Evolutionary conservation across 2,797 vertebrate genomes (phyloP).

Genomic region (Sebastes glaucus): DNA sequence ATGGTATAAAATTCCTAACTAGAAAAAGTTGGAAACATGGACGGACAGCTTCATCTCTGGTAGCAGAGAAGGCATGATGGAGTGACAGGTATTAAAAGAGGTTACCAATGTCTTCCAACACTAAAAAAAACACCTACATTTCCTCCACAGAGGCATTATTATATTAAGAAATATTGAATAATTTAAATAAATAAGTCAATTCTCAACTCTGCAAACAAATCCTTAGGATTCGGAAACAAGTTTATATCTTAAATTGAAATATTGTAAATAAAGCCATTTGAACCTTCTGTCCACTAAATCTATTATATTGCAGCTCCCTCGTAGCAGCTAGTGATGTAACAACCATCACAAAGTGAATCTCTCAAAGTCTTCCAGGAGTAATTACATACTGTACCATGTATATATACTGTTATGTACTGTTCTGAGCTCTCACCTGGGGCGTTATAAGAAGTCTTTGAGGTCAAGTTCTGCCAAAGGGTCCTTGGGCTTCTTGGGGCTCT

Average conservation of each 20-base stretch:
- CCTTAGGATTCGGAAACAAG: background rate
- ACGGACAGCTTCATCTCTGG: background rate
- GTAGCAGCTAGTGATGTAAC: background rate
- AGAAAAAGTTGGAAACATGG: background rate
- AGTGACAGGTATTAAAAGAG: background rate
- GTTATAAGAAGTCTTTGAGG: slow-evolving; percentile 99
- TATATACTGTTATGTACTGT: background rate
- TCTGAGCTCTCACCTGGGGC: slow-evolving; percentile 79
- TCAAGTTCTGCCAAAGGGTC: slow-evolving; percentile 99
- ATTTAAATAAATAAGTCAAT: background rate
- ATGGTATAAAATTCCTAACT: background rate
- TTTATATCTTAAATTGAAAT: background rate
- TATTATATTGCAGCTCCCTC: background rate
- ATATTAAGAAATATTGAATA: background rate
- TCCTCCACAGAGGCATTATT: background rate
- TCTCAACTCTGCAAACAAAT: background rate
- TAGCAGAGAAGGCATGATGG: background rate
- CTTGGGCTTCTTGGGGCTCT: slow-evolving; percentile 98
- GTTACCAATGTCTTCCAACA: background rate
- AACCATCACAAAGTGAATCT: background rate
- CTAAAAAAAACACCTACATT: background rate
- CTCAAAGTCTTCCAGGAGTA: background rate
- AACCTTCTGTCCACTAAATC: background rate
- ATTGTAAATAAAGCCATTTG: background rate
- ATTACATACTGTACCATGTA: background rate